phyloP scores from a whole-genome alignment of 2,888 invertebrate species.

The Ornithoptera alexandrae region DNA sequence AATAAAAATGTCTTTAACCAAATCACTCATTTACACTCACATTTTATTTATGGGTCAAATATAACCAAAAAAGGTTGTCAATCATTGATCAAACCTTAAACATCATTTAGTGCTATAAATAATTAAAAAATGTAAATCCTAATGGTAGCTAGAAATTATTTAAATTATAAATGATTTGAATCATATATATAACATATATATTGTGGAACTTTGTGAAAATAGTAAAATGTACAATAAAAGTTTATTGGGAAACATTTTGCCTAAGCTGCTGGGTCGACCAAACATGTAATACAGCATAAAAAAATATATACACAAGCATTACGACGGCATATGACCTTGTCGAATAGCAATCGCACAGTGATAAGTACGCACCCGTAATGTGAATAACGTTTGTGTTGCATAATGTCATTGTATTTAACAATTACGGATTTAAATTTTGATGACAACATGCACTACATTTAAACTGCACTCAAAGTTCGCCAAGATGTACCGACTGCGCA shows the following conservation, averaged over 20 bases:
- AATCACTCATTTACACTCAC: too few relatives aligned
- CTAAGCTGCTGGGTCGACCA: background rate
- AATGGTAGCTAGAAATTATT: too few relatives aligned
- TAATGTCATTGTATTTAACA: background rate
- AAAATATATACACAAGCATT: background rate
- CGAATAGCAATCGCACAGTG: background rate
- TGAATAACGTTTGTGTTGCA: background rate
- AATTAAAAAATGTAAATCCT: too few relatives aligned
- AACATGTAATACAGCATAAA: background rate
- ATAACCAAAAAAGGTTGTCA: too few relatives aligned
- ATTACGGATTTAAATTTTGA: background rate
- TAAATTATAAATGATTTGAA: too few relatives aligned
- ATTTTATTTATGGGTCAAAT: too few relatives aligned
- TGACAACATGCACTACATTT: background rate
- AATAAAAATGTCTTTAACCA: too few relatives aligned
- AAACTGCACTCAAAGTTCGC: too few relatives aligned
- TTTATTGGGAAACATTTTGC: background rate
- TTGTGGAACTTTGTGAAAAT: background rate
- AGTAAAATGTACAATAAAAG: background rate
- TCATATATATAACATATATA: too few relatives aligned
- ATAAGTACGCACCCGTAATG: background rate
- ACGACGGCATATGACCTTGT: slow-evolving; percentile 6
- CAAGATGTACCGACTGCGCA: too few relatives aligned
- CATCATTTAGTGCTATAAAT: too few relatives aligned
- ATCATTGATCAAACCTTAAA: too few relatives aligned